Base-by-base conservation (phyloP, 2,888 invertebrate genomes). In the Oscheius sp. region DNA sequence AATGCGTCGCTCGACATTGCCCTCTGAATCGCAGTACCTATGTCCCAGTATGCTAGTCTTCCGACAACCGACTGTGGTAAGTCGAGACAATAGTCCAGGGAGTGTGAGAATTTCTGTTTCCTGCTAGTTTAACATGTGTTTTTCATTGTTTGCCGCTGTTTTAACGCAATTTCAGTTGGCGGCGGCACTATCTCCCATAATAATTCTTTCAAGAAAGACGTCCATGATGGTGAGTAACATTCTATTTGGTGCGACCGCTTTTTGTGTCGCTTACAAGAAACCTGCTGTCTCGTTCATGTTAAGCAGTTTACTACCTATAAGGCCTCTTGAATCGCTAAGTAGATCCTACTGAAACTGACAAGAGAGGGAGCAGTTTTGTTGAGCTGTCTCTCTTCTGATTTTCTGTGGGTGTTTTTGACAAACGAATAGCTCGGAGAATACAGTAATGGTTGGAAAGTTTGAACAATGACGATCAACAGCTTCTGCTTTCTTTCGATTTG, bases 151-250 rank as follows among this genome's bases (percentile, higher is more conserved):
- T 33, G 29, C 32, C 58, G 58, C 35, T 58, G 29, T 58, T 58
- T 7, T 58, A 58, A 58, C 58, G 58, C 35, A 58, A 58, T 58
- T 58, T 58, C 58, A 58, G 58, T 58, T 58, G 58, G 35, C 58
- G 11, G 58, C 58, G 58, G 58, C 58, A 5, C 58, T 58, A 5
- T 58, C 58, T 58, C 58, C 58, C 42, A 42, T 42, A 21, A 58
- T 58, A 7, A 33, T 58, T 29, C 35, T 58, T 3, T 33, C 58
- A 3, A 2, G 33, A 58, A 58, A 58, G 29, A 58, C 32, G 29
- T 33, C 58, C 35, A 58, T 58, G 58, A 58, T 58, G 58, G 58
- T 58, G 58, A 58, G 58, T 58, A 42, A 42, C 7, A 42, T 42
- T 42, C 42, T 5, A 42, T 42, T 42, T 42, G 42, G 42, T 42